phyloP scores from a whole-genome alignment of 2,113 vertebrate genomes.

The Nansenia antarctica region DNA sequence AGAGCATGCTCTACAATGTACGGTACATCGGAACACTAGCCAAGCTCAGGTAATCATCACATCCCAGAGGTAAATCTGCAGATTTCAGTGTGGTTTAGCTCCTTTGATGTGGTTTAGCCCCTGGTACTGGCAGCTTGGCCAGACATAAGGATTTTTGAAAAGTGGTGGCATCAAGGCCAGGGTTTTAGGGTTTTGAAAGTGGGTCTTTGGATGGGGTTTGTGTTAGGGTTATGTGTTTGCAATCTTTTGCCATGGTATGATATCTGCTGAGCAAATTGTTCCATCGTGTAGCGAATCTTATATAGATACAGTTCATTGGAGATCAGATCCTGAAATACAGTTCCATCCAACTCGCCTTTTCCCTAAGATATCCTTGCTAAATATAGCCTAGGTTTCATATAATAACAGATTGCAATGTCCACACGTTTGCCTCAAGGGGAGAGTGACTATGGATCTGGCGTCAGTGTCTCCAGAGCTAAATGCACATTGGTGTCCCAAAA shows the following conservation, averaged over 20 bases:
- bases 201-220: not conserved
- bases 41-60: too few relatives aligned
- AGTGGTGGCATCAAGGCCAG: too few relatives aligned
- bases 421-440: conserved; percentile 53
- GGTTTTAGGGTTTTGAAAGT: not conserved
- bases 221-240: not conserved
- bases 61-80: too few relatives aligned
- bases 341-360: conserved; percentile 39
- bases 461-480: conserved; percentile 58
- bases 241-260: not conserved
- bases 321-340: conserved; percentile 43
- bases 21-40: too few relatives aligned
- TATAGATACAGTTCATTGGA: conserved; percentile 13
- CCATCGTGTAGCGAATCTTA: not conserved
- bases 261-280: not conserved
- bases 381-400: conserved; percentile 62
- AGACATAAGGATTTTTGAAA: too few relatives aligned
- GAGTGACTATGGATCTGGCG: conserved; percentile 56
- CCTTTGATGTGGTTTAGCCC: too few relatives aligned
- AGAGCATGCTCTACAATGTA: too few relatives aligned
- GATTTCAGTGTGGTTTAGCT: too few relatives aligned
- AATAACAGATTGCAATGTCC: conserved; percentile 67
- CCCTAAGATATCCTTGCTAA: conserved; percentile 57
- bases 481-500: conserved; percentile 47
- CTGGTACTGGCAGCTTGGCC: too few relatives aligned